Conservation (phyloP, 2,888 invertebrate genomes). For the Ophonus ardosiacus region DNA sequence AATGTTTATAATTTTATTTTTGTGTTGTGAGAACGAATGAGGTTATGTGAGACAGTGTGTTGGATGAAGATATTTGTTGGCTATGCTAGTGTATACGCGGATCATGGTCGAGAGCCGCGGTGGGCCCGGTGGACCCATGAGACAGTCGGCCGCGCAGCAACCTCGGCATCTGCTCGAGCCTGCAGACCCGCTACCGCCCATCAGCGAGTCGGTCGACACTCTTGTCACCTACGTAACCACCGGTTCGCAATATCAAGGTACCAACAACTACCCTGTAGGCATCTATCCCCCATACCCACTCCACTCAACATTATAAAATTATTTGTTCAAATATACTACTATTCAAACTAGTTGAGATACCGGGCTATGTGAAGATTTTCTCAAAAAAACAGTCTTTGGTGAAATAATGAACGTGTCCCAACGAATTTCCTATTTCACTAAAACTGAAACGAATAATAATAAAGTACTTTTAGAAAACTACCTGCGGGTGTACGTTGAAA, state of each 20-base stretch:
- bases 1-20: no score
- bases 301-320: background rate
- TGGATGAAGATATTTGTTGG: constrained; percentile 4
- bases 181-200: constrained; percentile 66
- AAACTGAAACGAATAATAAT: no score
- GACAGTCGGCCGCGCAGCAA: constrained; percentile 71
- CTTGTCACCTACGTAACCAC: constrained; percentile 72
- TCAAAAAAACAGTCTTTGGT: no score
- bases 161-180: constrained; percentile 70
- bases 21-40: no score
- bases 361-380: no score
- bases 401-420: no score
- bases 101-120: constrained; percentile 70
- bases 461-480: no score
- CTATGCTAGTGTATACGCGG: constrained; percentile 69
- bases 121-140: constrained; percentile 72
- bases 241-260: constrained; percentile 74
- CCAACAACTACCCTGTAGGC: background rate
- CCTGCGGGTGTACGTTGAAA: no score
- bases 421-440: no score
- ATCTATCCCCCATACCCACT: background rate
- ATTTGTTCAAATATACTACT: no score
- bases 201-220: constrained; percentile 73
- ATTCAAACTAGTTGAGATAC: no score
- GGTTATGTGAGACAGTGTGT: no score